Percentiles rank a stretch among this genome's conserved stretches.
phyloP scores from a whole-genome alignment of 2,113 vertebrate genomes.

The Trichechus manatus region DNA sequence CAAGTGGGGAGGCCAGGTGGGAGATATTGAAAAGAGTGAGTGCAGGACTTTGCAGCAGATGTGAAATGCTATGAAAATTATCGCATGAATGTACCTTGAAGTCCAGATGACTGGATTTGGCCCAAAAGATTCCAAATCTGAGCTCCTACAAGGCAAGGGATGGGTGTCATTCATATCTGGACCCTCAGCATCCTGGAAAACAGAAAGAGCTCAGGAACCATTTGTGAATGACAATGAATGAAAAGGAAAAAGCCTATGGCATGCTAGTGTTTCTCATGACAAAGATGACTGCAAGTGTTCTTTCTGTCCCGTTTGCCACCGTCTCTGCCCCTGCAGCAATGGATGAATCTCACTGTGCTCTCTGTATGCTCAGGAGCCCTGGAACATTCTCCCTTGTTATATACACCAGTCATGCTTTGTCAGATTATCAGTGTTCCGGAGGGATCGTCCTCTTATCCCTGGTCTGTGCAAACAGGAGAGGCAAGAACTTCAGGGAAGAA shows the following conservation, averaged over 20 bases:
- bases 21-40: background rate
- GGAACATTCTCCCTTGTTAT: background rate
- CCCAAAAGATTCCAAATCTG: background rate
- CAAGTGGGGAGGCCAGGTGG: too few relatives aligned
- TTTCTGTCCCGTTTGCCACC: too few relatives aligned
- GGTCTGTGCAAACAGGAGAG: background rate
- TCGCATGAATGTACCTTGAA: too few relatives aligned
- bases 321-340: background rate
- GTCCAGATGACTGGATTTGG: background rate
- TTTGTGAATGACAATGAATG: too few relatives aligned
- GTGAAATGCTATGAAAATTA: background rate
- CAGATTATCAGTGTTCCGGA: background rate
- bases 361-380: background rate
- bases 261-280: background rate
- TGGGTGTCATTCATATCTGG: accelerated
- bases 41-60: background rate
- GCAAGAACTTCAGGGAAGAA: too few relatives aligned
- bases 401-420: background rate
- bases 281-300: background rate
- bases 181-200: background rate
- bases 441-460: too few relatives aligned
- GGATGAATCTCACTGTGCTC: background rate
- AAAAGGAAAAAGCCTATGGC: background rate
- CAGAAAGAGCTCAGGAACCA: background rate
- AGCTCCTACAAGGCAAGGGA: background rate